Evolutionary conservation across 2,113 vertebrate genomes (phyloP).

Genomic region (Ranitomeya variabilis): DNA sequence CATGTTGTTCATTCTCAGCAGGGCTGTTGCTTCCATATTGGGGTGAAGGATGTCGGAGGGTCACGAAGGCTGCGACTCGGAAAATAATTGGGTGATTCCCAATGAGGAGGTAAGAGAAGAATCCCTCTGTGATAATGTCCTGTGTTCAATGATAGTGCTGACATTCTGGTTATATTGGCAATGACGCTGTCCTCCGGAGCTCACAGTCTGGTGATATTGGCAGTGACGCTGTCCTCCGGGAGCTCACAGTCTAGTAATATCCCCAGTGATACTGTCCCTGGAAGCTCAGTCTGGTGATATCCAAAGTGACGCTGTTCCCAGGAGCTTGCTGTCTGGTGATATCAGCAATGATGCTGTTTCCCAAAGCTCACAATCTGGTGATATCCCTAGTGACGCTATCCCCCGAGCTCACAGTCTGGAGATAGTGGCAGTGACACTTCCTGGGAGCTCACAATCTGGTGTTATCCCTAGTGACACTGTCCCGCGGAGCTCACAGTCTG

Average conservation of each 20-base stretch:
- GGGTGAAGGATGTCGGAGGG: constrained; percentile 65
- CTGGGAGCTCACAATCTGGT: too few species aligned
- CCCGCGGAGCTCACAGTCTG: too few species aligned
- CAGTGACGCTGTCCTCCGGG: neutral
- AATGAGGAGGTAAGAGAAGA: constrained; percentile 65
- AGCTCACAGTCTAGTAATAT: neutral
- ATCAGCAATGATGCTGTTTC: rapidly evolving
- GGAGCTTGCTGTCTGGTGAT: neutral
- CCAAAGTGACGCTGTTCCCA: neutral
- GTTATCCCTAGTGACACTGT: too few species aligned
- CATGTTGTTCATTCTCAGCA: neutral
- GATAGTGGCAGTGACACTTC: rapidly evolving
- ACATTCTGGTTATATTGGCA: neutral
- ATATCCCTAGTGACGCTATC: neutral
- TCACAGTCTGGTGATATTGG: too few species aligned
- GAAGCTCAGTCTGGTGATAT: neutral
- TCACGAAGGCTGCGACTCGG: constrained; percentile 61
- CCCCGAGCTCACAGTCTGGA: neutral
- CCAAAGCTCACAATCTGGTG: neutral
- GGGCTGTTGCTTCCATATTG: neutral
- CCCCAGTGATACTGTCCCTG: rapidly evolving
- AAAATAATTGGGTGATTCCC: constrained; percentile 69
- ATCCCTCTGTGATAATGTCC: too few species aligned
- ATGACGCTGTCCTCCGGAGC: neutral
- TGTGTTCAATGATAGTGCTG: neutral